These are phyloP conservation scores for Anticlea derivata DNA, from an alignment of 2,888 invertebrate genomes.

Conservation along the genomic window DNA sequence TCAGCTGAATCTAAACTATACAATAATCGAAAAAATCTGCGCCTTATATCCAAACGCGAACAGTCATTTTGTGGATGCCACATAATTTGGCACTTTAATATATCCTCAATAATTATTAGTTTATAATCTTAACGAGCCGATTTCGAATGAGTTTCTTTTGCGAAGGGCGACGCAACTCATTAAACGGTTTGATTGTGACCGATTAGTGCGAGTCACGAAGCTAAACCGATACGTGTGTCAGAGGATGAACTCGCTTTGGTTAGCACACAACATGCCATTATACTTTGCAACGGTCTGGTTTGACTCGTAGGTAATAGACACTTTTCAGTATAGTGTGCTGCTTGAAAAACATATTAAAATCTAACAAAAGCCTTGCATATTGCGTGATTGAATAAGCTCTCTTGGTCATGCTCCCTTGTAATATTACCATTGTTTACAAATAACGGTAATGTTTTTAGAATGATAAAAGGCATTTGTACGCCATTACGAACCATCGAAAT, in stretches of 20 bases:
- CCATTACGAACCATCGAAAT: too few species aligned
- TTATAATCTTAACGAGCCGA: conserved; percentile 31
- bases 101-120: conserved; percentile 41
- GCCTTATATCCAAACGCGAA: conserved; percentile 50
- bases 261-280: conserved; percentile 7
- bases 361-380: too few species aligned
- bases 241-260: background rate
- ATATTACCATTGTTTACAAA: too few species aligned
- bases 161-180: conserved; percentile 51
- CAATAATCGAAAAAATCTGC: conserved; percentile 32
- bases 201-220: conserved; percentile 37
- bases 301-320: too few species aligned
- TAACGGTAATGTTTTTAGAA: too few species aligned
- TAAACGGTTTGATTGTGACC: conserved; percentile 44
- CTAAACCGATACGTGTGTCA: conserved; percentile 3
- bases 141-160: conserved; percentile 46
- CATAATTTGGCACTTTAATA: conserved; percentile 47
- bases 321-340: too few species aligned
- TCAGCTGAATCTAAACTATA: conserved; percentile 58
- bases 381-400: too few species aligned
- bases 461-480: too few species aligned
- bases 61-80: conserved; percentile 38
- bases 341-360: too few species aligned
- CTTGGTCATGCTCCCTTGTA: too few species aligned
- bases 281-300: too few species aligned